These are phyloP conservation scores for Drosophila aff. DNA, from an alignment of 1,140 invertebrate species.

Conservation along the genomic window DNA sequence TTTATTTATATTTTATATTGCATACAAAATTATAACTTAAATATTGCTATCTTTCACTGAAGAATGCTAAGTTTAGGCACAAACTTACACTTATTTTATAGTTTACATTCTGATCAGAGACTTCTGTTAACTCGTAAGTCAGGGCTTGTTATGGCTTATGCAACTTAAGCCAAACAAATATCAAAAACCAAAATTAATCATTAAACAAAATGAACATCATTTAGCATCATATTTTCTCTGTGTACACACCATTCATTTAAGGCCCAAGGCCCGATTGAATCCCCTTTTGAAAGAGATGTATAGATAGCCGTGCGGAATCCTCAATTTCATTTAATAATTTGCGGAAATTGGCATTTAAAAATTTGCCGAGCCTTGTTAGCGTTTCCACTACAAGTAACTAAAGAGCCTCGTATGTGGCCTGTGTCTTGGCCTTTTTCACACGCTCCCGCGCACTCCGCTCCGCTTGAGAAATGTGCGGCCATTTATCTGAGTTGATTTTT, in stretches of 20 bases:
- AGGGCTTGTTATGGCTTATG: background rate
- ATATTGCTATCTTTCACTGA: rapidly evolving
- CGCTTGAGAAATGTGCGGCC: constrained; percentile 62
- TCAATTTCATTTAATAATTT: constrained; percentile 84
- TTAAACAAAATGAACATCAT: background rate
- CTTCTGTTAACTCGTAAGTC: background rate
- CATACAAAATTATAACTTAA: background rate
- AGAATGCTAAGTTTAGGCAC: no score
- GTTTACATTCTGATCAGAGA: background rate
- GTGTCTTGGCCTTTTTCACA: constrained; percentile 70
- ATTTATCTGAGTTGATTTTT: constrained; percentile 67
- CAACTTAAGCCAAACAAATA: background rate
- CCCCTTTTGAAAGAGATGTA: constrained; percentile 47
- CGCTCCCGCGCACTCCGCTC: constrained; percentile 59
- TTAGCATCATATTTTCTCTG: background rate
- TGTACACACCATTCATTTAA: constrained; percentile 25
- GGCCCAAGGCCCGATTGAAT: constrained; percentile 21
- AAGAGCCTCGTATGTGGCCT: constrained; percentile 14
- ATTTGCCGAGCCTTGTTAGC: constrained; percentile 74
- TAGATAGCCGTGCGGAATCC: constrained; percentile 72
- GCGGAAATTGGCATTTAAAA: constrained; percentile 83
- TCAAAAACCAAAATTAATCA: background rate
- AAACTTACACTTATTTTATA: background rate
- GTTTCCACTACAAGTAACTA: constrained; percentile 19
- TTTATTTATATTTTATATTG: background rate